phyloP scores from a whole-genome alignment of 2,888 invertebrate species.

The Acleris laterana region DNA sequence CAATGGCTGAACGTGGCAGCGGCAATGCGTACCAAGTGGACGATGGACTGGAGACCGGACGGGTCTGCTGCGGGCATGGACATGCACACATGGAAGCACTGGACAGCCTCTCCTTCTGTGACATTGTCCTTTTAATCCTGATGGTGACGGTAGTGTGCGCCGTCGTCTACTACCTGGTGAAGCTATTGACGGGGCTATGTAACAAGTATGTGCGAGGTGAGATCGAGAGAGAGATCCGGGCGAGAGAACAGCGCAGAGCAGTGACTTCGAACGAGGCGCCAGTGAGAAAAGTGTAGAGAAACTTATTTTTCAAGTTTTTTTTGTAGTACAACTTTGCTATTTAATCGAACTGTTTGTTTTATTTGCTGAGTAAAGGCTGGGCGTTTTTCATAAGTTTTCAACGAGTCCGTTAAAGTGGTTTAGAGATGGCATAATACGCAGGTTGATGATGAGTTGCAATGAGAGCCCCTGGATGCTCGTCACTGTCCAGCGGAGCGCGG shows the following conservation, averaged over 20 bases:
- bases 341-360: background rate
- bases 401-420: too few species aligned
- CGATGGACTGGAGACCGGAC: slow-evolving; percentile 10
- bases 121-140: slow-evolving; percentile 51
- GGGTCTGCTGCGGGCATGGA: slow-evolving; percentile 38
- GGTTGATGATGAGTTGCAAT: background rate
- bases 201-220: slow-evolving; percentile 49
- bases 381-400: too few species aligned
- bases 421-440: too few species aligned
- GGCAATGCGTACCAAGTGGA: slow-evolving; percentile 17
- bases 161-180: slow-evolving; percentile 48
- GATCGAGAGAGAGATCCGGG: slow-evolving; percentile 49
- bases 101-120: slow-evolving; percentile 50
- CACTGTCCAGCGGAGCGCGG: slow-evolving; percentile 16
- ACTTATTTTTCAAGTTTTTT: background rate
- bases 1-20: slow-evolving; percentile 23
- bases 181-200: slow-evolving; percentile 48
- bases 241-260: slow-evolving; percentile 21
- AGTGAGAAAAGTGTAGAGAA: slow-evolving; percentile 26
- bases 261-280: background rate
- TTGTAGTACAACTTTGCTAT: background rate
- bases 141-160: slow-evolving; percentile 49
- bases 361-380: background rate
- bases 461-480: slow-evolving; percentile 1
- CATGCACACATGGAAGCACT: slow-evolving; percentile 61